Evolutionary conservation across 2,888 invertebrate species (phyloP), one percentile per base, ranked within the genome.

Genomic region (Mylabris sibirica): DNA sequence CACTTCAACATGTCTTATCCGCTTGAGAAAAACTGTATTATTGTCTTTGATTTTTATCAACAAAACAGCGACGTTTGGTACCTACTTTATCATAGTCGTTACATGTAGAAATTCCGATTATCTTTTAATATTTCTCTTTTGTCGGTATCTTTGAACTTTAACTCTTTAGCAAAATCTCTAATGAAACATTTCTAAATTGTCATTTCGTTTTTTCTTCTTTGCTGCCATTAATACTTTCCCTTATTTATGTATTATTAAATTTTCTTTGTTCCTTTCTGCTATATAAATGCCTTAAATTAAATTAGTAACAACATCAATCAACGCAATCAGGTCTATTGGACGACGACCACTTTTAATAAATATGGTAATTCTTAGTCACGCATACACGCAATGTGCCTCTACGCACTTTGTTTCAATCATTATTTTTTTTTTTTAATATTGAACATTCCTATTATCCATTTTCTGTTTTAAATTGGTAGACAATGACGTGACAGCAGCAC

Each of bases 281-380:
- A n/a, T n/a, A 72, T 72, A 75, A 74, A 74, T 74, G 75, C 77
- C 76, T 74, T 78, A 78, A 79, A 79, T 79, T 78, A 79, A 78
- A 78, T 79, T 78, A 77, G 72, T 76, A 73, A 74, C 71, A 63
- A 72, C 78, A 78, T 79, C 78, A 78, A 79, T 79, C 78, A 78
- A 72, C 72, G 66, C 17, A 65, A 69, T 8, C 73, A 69, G 72
- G 73, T 75, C 70, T 69, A 72, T 73, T 75, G 75, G 76, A 74
- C 74, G 77, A 76, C 75, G 75, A 70, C 72, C 66, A 68, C 73
- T 73, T 69, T 77, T 78, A 76, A 78, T 77, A 77, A 77, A 77
- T 75, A 76, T 76, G 75, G 75, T 77, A 77, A 78, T 77, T 57
- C 68, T 72, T 57, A 74, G 68, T 67, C 74, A 74, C 75, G 75